Evolutionary conservation across 2,797 vertebrate genomes (phyloP).

Genomic region (Schizopygopsis malacanthus): DNA sequence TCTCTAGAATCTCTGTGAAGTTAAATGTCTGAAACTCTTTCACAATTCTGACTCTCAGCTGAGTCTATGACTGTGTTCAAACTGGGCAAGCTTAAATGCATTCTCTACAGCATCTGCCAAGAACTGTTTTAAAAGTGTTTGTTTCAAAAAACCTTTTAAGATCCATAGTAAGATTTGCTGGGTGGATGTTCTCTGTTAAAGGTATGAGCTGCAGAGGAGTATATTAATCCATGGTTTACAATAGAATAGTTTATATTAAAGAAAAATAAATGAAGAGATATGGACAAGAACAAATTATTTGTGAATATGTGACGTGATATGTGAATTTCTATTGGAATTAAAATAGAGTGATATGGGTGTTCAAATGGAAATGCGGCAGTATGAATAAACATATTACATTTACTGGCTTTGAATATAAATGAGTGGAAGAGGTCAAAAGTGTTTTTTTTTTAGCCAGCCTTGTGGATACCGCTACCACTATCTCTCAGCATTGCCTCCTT

Average conservation of each 20-base stretch:
- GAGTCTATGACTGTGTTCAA: not conserved
- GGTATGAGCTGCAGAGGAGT: not conserved
- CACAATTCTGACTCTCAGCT: constrained; percentile 3
- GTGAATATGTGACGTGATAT: not conserved
- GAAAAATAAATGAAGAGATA: not conserved
- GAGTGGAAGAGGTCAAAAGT: not conserved
- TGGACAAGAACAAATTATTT: not conserved
- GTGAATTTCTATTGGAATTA: not conserved
- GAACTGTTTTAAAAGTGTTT: not conserved
- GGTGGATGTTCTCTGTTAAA: not conserved
- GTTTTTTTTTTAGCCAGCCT: not conserved
- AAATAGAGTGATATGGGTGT: not conserved
- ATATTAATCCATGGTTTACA: not conserved
- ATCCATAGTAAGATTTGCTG: constrained; percentile 2
- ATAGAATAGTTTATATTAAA: not conserved
- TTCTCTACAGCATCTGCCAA: constrained; percentile 15
- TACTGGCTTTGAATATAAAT: not conserved
- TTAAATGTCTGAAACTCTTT: constrained; percentile 19
- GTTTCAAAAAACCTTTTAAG: constrained; percentile 3
- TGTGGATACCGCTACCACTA: not conserved
- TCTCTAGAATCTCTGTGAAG: constrained; percentile 7
- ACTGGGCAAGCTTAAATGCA: not conserved
- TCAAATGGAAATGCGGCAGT: not conserved
- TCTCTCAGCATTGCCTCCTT: not conserved
- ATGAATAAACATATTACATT: not conserved